A percentile compares a stretch with the other conserved stretches of the same genome.
Conservation (phyloP, 2,888 invertebrate species). For the Ecdyonurus torrentis region DNA sequence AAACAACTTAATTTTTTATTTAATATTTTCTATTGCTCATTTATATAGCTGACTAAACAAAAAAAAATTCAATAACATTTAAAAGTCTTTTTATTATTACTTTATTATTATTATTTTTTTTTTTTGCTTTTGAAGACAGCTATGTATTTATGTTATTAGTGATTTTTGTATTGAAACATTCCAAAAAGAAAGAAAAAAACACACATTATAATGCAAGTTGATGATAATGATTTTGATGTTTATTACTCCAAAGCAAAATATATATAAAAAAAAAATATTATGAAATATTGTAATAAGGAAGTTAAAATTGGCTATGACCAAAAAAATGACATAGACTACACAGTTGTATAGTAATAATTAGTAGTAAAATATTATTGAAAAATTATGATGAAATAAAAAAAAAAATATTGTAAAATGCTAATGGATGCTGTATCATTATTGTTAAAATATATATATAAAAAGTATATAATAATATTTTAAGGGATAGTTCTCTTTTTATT, state of each 20-base stretch:
- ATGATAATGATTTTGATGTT: not conserved
- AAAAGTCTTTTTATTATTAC: too few relatives aligned
- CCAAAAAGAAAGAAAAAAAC: too few relatives aligned
- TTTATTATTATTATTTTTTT: not conserved
- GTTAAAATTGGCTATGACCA: constrained; percentile 1
- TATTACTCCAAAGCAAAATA: not conserved
- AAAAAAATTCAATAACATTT: too few relatives aligned
- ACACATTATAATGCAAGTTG: not conserved
- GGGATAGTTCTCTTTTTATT: too few relatives aligned
- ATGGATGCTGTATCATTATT: too few relatives aligned
- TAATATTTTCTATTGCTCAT: not conserved
- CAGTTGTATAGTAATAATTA: not conserved
- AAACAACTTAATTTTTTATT: not conserved
- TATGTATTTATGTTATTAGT: not conserved
- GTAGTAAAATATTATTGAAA: not conserved
- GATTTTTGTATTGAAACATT: not conserved
- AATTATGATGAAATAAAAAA: not conserved
- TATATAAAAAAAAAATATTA: not conserved
- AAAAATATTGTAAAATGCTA: not conserved
- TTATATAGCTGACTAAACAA: too few relatives aligned
- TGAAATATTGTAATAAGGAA: not conserved
- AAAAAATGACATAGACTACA: not conserved
- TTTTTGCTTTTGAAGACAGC: not conserved
- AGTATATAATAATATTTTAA: too few relatives aligned
- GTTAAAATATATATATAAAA: too few relatives aligned